Percentiles rank a stretch among this genome's conserved stretches.
Conservation (phyloP, 1,140 invertebrate species). For the Melipona quadrifasciata region DNA sequence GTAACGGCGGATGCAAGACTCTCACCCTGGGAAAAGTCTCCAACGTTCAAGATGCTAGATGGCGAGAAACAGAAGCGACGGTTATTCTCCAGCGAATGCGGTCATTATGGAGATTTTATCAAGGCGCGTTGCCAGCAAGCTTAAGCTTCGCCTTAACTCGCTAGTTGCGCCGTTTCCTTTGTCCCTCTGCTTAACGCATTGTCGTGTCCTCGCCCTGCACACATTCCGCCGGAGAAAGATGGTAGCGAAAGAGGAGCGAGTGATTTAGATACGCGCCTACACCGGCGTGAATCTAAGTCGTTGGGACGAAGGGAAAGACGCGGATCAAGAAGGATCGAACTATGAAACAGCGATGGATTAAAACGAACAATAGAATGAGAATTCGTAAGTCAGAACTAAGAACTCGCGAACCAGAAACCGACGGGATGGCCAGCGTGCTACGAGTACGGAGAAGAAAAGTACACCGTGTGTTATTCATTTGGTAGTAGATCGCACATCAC, state of each 20-base stretch:
- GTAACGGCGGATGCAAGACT: conserved; percentile 64
- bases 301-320: too few species aligned
- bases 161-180: conserved; percentile 64
- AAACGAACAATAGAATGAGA: conserved; percentile 17
- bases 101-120: conserved; percentile 79
- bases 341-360: conserved; percentile 31
- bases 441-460: conserved; percentile 47
- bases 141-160: conserved; percentile 70
- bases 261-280: conserved; percentile 20
- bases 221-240: conserved; percentile 25
- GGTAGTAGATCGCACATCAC: conserved; percentile 38
- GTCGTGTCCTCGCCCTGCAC: conserved; percentile 24
- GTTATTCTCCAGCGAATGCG: conserved; percentile 74
- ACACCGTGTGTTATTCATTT: conserved; percentile 69
- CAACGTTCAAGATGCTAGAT: conserved; percentile 57
- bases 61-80: conserved; percentile 70
- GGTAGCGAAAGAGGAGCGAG: conserved; percentile 43
- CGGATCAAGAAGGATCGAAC: background rate
- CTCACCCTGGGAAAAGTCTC: conserved; percentile 35
- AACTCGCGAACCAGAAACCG: background rate
- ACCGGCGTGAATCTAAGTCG: background rate
- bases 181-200: conserved; percentile 56
- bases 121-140: conserved; percentile 70
- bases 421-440: background rate
- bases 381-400: conserved; percentile 36